Evolutionary conservation across 2,888 invertebrate species (phyloP).

Genomic region (Malthinus seriepunctatus): DNA sequence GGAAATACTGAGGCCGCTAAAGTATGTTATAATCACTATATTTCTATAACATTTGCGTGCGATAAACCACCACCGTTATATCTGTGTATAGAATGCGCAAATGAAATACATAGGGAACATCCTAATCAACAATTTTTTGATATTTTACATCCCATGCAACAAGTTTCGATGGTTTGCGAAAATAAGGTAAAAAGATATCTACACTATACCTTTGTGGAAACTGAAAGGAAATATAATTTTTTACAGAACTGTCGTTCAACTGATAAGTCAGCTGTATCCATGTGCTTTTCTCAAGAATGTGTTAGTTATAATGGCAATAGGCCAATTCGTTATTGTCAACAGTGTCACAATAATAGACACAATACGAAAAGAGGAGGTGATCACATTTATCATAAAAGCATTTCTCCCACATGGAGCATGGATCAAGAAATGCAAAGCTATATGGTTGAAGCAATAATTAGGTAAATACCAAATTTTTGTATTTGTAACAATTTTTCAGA

Average conservation of each 20-base stretch:
- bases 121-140: conserved; percentile 85
- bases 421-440: conserved; percentile 90
- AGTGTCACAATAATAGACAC: conserved; percentile 88
- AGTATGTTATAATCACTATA: conserved; percentile 92
- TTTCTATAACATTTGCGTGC: conserved; percentile 82
- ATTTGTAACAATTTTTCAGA: neutral
- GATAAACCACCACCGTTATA: conserved; percentile 94
- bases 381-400: conserved; percentile 87
- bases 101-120: conserved; percentile 86
- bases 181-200: conserved; percentile 70
- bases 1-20: conserved; percentile 87
- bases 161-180: conserved; percentile 93
- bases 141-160: conserved; percentile 90
- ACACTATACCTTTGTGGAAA: neutral
- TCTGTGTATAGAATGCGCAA: conserved; percentile 94
- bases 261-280: conserved; percentile 91
- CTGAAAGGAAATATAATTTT: conserved; percentile 32
- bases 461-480: conserved; percentile 58
- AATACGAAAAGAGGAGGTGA: conserved; percentile 85
- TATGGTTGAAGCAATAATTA: conserved; percentile 92
- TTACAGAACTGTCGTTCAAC: conserved; percentile 89
- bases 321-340: conserved; percentile 91
- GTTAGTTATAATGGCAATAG: conserved; percentile 95
- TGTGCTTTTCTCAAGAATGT: conserved; percentile 97
- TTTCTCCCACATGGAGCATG: conserved; percentile 88